Conservation (phyloP, 2,113 vertebrate genomes). For the Taurulus bubalis region DNA sequence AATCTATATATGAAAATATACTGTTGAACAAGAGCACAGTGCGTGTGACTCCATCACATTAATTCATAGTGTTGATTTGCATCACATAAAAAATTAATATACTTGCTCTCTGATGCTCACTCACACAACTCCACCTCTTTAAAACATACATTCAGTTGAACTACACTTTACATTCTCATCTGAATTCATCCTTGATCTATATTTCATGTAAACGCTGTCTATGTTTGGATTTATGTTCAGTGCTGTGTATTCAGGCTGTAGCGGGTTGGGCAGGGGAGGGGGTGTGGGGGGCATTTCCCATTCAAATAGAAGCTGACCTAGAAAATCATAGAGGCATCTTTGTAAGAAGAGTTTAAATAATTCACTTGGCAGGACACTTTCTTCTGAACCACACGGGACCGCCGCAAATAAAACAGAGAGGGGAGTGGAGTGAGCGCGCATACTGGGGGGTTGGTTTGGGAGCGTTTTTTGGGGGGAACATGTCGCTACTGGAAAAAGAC, state of each 20-base stretch:
- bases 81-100: too few species aligned
- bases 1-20: neutral
- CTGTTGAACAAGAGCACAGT: neutral
- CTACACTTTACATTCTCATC: conserved; percentile 11
- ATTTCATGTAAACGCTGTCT: conserved; percentile 33
- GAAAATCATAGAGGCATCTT: conserved; percentile 75
- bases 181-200: conserved; percentile 32
- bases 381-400: conserved; percentile 71
- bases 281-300: conserved; percentile 52
- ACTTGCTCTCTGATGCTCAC: neutral
- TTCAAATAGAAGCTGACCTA: conserved; percentile 79
- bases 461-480: conserved; percentile 19
- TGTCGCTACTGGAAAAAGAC: neutral
- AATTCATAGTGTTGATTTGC: neutral
- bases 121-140: neutral
- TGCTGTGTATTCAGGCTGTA: conserved; percentile 10
- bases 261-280: neutral
- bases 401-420: conserved; percentile 74
- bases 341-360: conserved; percentile 81
- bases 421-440: conserved; percentile 43
- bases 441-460: conserved; percentile 24
- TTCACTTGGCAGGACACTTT: conserved; percentile 75
- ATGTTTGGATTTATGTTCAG: conserved; percentile 38
- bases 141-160: conserved; percentile 13
- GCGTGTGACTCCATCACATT: neutral